Conservation (phyloP, 2,113 vertebrate species). For the Rhynchomys soricoides region DNA sequence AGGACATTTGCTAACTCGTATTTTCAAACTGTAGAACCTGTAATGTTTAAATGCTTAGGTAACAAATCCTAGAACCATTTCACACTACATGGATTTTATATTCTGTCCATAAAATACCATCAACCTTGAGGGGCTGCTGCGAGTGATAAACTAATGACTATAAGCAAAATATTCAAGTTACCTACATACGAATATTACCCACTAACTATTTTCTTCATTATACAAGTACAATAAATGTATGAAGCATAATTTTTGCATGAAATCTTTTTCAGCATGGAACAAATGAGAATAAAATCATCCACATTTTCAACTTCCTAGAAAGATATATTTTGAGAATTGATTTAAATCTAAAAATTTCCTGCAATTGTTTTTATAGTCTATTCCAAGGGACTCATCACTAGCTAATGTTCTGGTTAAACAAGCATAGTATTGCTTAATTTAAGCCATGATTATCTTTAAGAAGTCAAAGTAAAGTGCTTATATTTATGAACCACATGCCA, state of each 20-base stretch:
- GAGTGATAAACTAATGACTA: background rate
- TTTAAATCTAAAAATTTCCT: background rate
- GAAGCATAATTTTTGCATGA: background rate
- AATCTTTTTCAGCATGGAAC: background rate
- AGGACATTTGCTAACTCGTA: background rate
- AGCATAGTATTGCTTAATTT: background rate
- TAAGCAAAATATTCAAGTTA: background rate
- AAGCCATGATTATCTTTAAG: background rate
- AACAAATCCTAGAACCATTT: background rate
- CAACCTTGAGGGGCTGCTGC: background rate
- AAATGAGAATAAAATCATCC: background rate
- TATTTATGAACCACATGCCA: background rate
- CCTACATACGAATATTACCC: background rate
- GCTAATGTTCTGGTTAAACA: background rate
- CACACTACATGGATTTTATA: background rate
- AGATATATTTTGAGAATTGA: background rate
- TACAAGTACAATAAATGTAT: background rate
- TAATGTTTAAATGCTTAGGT: background rate
- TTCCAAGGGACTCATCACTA: background rate
- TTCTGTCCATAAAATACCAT: background rate
- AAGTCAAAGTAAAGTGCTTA: slow-evolving; percentile 31
- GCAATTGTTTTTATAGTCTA: background rate
- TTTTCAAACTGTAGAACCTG: background rate
- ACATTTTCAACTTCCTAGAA: background rate
- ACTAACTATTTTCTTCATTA: background rate